A percentile compares a stretch with the other conserved stretches of the same genome.
phyloP scores from a whole-genome alignment of 2,888 invertebrate genomes.

The Aporophyla nigra region DNA sequence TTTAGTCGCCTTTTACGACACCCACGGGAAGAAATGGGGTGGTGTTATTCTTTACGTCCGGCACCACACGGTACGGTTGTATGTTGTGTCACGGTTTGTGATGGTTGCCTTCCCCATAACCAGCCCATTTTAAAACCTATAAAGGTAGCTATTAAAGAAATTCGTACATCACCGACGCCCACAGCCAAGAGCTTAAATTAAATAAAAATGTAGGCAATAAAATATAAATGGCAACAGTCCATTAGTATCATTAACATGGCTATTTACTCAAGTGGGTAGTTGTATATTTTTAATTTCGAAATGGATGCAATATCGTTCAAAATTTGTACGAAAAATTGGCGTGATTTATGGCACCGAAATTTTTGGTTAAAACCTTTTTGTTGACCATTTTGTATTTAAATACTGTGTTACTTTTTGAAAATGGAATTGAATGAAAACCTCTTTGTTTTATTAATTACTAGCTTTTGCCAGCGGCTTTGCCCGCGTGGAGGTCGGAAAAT shows the following conservation, averaged over 20 bases:
- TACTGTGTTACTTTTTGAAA: not conserved
- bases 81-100: too few relatives aligned
- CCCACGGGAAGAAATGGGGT: too few relatives aligned
- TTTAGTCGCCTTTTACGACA: too few relatives aligned
- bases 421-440: not conserved
- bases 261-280: constrained; percentile 10
- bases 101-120: too few relatives aligned
- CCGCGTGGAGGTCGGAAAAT: too few relatives aligned
- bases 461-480: too few relatives aligned
- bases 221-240: constrained; percentile 25
- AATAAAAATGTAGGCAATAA: constrained; percentile 16
- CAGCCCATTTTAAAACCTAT: not conserved
- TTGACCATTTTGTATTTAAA: not conserved
- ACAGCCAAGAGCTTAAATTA: not conserved
- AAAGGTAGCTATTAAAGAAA: not conserved
- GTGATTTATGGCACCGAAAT: not conserved
- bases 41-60: too few relatives aligned
- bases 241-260: constrained; percentile 18
- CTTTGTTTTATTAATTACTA: not conserved
- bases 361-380: not conserved
- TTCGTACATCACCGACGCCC: not conserved
- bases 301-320: constrained; percentile 14
- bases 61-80: too few relatives aligned
- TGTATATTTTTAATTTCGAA: constrained; percentile 31
- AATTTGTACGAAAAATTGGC: not conserved